Percentiles rank a stretch among this genome's conserved stretches.
These are phyloP conservation scores for Pristionchus japonicus DNA, from an alignment of 2,888 invertebrate genomes.

Conservation along the genomic window DNA sequence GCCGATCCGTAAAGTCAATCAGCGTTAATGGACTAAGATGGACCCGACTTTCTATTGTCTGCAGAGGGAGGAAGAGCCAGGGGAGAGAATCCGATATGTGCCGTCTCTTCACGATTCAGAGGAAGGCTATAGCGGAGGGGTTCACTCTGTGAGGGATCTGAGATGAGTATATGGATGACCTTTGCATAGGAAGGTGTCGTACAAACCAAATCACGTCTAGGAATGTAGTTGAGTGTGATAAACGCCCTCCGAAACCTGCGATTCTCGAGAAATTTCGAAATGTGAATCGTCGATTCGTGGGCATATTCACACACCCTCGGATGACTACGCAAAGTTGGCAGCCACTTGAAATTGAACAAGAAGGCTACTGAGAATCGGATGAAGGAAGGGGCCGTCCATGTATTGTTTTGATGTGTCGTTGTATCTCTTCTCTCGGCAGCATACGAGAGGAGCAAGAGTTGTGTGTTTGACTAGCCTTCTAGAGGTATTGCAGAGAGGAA, in stretches of 20 bases:
- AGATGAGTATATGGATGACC: background rate
- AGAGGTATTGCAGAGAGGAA: background rate
- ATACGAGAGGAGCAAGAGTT: background rate
- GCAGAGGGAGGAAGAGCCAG: background rate
- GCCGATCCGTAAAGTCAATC: background rate
- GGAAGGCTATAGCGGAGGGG: background rate
- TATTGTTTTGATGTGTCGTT: constrained; percentile 39
- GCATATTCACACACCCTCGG: background rate
- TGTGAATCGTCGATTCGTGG: background rate
- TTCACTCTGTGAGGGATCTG: background rate
- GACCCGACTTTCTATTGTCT: background rate
- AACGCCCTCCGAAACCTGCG: background rate
- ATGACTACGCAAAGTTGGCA: background rate
- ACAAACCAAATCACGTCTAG: background rate
- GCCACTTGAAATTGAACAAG: background rate
- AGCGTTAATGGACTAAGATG: background rate
- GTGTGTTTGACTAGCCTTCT: constrained; percentile 19
- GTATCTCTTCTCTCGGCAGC: background rate
- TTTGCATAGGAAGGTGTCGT: background rate
- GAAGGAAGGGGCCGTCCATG: background rate
- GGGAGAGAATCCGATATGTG: background rate
- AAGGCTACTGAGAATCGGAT: background rate
- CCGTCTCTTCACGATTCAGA: background rate
- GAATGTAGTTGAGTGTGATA: background rate
- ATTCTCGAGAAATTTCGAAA: background rate